These are phyloP conservation scores for Chrysogorgia sp. DNA, from an alignment of 92 coral and sea anemone genomes.

Conservation along the genomic window DNA sequence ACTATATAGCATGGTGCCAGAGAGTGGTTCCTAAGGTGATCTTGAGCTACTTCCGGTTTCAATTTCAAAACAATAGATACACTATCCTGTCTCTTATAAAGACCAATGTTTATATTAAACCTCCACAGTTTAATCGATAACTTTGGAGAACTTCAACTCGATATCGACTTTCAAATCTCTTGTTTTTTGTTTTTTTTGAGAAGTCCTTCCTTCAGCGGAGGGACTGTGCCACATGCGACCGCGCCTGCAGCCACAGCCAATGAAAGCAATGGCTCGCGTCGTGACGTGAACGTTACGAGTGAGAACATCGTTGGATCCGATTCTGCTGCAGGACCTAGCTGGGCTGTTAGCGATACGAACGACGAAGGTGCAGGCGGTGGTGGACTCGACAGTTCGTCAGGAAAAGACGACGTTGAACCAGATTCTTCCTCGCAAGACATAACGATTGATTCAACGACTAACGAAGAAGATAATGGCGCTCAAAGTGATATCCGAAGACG, in stretches of 20 bases:
- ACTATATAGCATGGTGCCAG: too few species aligned
- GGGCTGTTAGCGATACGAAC: slow-evolving; percentile 17
- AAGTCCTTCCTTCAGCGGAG: slow-evolving; percentile 13
- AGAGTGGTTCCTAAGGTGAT: too few species aligned
- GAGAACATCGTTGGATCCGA: background rate
- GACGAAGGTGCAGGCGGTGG: background rate
- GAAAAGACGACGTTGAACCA: background rate
- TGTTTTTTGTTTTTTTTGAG: background rate
- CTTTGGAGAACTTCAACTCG: background rate
- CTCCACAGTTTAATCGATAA: background rate
- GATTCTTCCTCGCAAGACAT: slow-evolving; percentile 4
- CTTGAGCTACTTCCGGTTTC: too few species aligned
- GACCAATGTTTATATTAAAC: too few species aligned
- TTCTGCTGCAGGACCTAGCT: slow-evolving; percentile 29
- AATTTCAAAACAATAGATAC: too few species aligned
- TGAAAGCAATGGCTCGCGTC: background rate
- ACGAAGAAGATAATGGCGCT: background rate
- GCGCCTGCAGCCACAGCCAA: slow-evolving; percentile 4
- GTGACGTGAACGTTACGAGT: background rate
- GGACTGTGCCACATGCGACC: background rate
- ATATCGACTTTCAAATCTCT: background rate
- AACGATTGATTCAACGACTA: background rate
- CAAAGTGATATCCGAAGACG: slow-evolving; percentile 23
- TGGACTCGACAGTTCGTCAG: background rate
- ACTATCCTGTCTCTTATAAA: too few species aligned